These are phyloP conservation scores for Scaptomyza cyrtandrae DNA, from an alignment of 2,888 invertebrate species.

Conservation along the genomic window DNA sequence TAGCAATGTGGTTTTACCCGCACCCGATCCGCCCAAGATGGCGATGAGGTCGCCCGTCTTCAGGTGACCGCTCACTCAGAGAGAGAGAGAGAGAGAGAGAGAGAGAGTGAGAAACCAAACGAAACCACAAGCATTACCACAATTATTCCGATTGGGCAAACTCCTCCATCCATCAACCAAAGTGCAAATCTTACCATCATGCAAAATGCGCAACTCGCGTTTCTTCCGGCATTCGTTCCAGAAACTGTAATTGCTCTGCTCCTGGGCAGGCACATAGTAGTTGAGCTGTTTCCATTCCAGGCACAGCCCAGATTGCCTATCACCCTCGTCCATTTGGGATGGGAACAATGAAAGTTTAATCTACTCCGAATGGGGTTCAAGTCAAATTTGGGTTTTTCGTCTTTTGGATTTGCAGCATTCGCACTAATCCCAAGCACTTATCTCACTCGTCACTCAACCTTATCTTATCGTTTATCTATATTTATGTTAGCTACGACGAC, in stretches of 20 bases:
- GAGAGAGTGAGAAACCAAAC: neutral
- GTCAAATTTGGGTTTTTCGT: neutral
- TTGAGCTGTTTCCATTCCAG: conserved; percentile 83
- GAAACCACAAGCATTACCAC: conserved; percentile 18
- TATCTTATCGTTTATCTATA: conserved; percentile 48
- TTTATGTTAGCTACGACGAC: conserved; percentile 9
- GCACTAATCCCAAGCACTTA: conserved; percentile 36
- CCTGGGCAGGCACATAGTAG: conserved; percentile 82
- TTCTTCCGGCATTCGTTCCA: conserved; percentile 81
- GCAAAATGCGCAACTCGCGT: conserved; percentile 77
- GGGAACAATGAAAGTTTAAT: conserved; percentile 52
- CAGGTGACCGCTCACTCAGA: conserved; percentile 88
- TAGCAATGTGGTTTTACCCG: conserved; percentile 91
- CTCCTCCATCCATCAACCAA: neutral
- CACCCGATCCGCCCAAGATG: conserved; percentile 91
- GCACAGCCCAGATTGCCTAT: conserved; percentile 63
- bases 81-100: neutral
- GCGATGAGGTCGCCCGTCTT: conserved; percentile 90
- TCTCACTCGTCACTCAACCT: conserved; percentile 12
- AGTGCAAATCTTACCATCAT: conserved; percentile 80
- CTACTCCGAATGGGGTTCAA: conserved; percentile 18
- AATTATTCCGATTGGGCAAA: conserved; percentile 32
- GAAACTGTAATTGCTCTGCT: conserved; percentile 82
- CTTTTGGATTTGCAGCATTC: conserved; percentile 16
- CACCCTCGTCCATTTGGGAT: neutral